Percentiles rank a stretch among this genome's conserved stretches.
Evolutionary conservation across 2,888 invertebrate species (phyloP).

Genomic region (Synergus umbraculus): DNA sequence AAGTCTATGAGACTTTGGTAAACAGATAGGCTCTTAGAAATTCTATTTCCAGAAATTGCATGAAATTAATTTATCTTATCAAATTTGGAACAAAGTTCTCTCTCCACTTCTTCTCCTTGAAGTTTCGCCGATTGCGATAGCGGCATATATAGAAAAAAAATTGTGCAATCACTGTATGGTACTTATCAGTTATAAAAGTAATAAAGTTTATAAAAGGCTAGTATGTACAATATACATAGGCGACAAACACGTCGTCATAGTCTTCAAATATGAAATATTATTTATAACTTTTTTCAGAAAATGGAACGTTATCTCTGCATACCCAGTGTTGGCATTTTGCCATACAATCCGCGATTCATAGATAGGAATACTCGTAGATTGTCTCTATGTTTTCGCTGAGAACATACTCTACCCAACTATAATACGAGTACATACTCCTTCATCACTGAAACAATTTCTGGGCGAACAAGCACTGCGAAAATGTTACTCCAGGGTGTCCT

Average conservation of each 20-base stretch:
- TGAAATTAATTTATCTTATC: slow-evolving; percentile 3
- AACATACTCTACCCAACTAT: slow-evolving; percentile 28
- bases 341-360: slow-evolving; percentile 53
- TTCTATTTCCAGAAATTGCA: background rate
- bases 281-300: slow-evolving; percentile 66
- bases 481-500: slow-evolving; percentile 3
- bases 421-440: slow-evolving; percentile 5
- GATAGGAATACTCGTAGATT: slow-evolving; percentile 43
- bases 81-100: slow-evolving; percentile 2
- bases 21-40: background rate
- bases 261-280: slow-evolving; percentile 64
- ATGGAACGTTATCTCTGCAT: slow-evolving; percentile 60
- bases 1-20: background rate
- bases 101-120: slow-evolving; percentile 26
- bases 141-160: slow-evolving; percentile 18
- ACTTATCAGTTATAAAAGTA: slow-evolving; percentile 6
- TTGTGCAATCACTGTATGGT: slow-evolving; percentile 35
- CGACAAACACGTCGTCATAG: slow-evolving; percentile 52
- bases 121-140: slow-evolving; percentile 33
- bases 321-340: slow-evolving; percentile 59
- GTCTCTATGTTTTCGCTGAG: slow-evolving; percentile 27
- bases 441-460: slow-evolving; percentile 17
- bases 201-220: background rate
- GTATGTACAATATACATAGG: slow-evolving; percentile 56
- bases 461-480: slow-evolving; percentile 24